phyloP scores from a whole-genome alignment of 2,888 invertebrate genomes.

The Syrista parreyssii region DNA sequence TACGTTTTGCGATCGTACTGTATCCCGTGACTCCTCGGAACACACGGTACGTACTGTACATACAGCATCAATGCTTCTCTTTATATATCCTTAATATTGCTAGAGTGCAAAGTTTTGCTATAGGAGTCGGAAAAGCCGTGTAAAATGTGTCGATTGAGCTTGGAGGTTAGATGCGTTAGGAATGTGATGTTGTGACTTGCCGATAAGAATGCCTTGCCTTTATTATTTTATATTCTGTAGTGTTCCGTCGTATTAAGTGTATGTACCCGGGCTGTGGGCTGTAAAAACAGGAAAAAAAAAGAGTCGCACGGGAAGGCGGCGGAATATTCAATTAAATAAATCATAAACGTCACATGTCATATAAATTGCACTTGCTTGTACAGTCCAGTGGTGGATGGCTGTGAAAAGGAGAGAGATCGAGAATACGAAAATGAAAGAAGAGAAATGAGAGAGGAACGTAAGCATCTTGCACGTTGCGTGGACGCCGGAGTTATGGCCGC shows the following conservation, averaged over 20 bases:
- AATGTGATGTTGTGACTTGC: too few relatives aligned
- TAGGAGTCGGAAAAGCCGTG: not conserved
- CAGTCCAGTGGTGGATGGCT: not conserved
- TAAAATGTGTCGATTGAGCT: not conserved
- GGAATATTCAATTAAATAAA: slow-evolving; percentile 9
- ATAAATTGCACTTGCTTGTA: slow-evolving; percentile 1
- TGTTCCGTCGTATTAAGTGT: not conserved
- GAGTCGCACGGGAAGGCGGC: slow-evolving; percentile 1
- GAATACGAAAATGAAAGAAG: not conserved
- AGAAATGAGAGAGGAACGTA: slow-evolving; percentile 8
- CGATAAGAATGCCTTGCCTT: not conserved
- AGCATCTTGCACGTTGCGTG: slow-evolving; percentile 17
- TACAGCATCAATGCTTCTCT: not conserved
- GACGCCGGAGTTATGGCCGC: slow-evolving; percentile 57
- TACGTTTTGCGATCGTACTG: slow-evolving; percentile 17
- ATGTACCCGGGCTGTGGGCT: not conserved
- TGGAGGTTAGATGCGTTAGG: too few relatives aligned
- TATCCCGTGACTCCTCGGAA: not conserved
- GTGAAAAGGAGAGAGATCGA: not conserved
- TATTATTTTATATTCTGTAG: not conserved
- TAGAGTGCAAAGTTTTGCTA: not conserved
- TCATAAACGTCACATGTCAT: slow-evolving; percentile 12
- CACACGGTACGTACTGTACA: not conserved
- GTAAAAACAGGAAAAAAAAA: slow-evolving; percentile 5
- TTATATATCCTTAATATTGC: not conserved